These are phyloP conservation scores for Centrocercus urophasianus DNA, from an alignment of 2,113 vertebrate genomes.

Conservation along the genomic window DNA sequence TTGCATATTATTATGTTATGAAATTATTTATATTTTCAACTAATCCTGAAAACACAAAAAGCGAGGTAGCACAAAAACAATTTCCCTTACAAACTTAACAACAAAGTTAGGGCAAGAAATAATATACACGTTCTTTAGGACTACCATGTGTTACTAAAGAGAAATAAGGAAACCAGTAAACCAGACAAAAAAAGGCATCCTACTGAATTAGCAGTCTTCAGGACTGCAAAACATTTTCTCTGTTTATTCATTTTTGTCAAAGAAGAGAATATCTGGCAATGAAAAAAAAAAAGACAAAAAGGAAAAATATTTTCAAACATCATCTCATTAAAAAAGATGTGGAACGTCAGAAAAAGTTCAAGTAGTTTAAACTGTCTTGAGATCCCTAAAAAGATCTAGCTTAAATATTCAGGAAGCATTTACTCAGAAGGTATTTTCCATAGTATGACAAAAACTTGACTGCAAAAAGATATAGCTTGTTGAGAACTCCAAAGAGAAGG, in stretches of 20 bases:
- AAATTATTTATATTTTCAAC: background rate
- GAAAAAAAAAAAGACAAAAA: background rate
- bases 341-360: background rate
- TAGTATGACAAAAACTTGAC: background rate
- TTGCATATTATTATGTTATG: background rate
- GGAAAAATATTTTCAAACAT: background rate
- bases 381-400: background rate
- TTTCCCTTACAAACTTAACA: background rate
- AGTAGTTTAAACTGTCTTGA: background rate
- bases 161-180: background rate
- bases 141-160: rapidly evolving
- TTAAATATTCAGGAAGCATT: background rate
- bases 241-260: background rate
- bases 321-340: background rate
- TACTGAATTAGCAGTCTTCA: background rate
- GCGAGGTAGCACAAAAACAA: background rate
- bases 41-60: background rate
- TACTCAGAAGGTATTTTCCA: background rate
- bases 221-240: background rate
- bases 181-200: background rate
- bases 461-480: background rate
- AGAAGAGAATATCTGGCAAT: background rate
- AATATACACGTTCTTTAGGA: background rate
- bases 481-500: background rate
- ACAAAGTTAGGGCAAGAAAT: background rate